phyloP scores from a whole-genome alignment of 2,888 invertebrate genomes.

The Phymatocera aterrima region DNA sequence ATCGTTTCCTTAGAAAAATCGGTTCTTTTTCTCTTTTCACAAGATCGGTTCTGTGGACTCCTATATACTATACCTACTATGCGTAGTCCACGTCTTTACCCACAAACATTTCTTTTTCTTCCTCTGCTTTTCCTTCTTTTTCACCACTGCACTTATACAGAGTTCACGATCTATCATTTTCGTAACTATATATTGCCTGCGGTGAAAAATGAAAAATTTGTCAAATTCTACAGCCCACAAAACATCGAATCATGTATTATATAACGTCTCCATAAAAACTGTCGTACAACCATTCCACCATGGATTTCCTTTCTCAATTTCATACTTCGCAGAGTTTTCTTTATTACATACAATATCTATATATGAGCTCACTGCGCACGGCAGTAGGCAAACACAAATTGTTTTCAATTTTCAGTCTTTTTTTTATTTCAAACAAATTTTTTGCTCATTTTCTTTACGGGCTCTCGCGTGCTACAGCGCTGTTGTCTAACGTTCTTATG shows the following conservation, averaged over 20 bases:
- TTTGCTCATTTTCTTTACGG: not conserved
- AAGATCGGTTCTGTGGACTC: too few species aligned
- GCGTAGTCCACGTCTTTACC: constrained; percentile 58
- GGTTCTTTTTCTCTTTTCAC: too few species aligned
- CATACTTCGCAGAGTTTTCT: not conserved
- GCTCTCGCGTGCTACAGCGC: not conserved
- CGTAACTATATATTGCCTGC: too few species aligned
- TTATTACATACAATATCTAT: not conserved
- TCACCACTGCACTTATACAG: constrained; percentile 40
- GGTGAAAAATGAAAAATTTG: constrained; percentile 65
- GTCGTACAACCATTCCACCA: constrained; percentile 46
- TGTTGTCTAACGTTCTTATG: not conserved
- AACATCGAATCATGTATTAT: constrained; percentile 62
- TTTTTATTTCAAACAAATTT: not conserved
- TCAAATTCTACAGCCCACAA: constrained; percentile 65
- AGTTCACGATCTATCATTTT: constrained; percentile 34
- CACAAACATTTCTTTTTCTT: constrained; percentile 48
- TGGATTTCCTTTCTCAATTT: constrained; percentile 14
- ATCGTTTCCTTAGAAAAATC: constrained; percentile 45
- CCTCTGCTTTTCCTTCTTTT: constrained; percentile 43
- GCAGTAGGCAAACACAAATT: constrained; percentile 5
- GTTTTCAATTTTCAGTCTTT: not conserved
- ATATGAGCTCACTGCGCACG: too few species aligned
- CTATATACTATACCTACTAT: not conserved
- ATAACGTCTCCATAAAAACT: constrained; percentile 65